Evolutionary conservation across 2,888 invertebrate genomes (phyloP).

Genomic region (Eupithecia subumbrata): DNA sequence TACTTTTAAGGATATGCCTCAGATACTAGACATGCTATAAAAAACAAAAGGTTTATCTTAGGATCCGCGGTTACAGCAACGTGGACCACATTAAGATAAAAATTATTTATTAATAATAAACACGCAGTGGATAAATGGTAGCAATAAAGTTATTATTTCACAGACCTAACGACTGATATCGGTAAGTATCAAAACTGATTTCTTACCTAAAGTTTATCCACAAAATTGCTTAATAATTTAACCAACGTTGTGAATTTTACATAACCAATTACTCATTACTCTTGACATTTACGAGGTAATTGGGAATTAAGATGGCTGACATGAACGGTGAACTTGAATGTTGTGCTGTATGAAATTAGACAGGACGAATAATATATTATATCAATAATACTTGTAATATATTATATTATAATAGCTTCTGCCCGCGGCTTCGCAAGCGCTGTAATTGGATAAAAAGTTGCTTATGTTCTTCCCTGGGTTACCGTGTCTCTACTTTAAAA

Average conservation of each 20-base stretch:
- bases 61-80: too few relatives aligned
- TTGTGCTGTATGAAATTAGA: conserved; percentile 15
- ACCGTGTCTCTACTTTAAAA: too few relatives aligned
- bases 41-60: too few relatives aligned
- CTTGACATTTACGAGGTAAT: conserved; percentile 26
- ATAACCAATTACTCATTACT: conserved; percentile 35
- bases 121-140: too few relatives aligned
- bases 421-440: background rate
- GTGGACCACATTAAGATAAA: too few relatives aligned
- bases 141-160: background rate
- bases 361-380: background rate
- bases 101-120: background rate
- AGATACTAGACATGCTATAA: too few relatives aligned
- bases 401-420: too few relatives aligned
- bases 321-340: conserved; percentile 32
- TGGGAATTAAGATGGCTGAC: conserved; percentile 29
- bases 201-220: conserved; percentile 28
- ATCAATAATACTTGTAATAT: too few relatives aligned
- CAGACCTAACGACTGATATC: background rate
- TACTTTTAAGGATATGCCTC: too few relatives aligned
- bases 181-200: background rate
- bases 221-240: conserved; percentile 31
- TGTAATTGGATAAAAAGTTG: too few relatives aligned
- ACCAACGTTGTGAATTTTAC: conserved; percentile 30
- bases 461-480: too few relatives aligned